Base-by-base conservation (phyloP, 2,888 invertebrate species). In the Xylophagus ater region DNA sequence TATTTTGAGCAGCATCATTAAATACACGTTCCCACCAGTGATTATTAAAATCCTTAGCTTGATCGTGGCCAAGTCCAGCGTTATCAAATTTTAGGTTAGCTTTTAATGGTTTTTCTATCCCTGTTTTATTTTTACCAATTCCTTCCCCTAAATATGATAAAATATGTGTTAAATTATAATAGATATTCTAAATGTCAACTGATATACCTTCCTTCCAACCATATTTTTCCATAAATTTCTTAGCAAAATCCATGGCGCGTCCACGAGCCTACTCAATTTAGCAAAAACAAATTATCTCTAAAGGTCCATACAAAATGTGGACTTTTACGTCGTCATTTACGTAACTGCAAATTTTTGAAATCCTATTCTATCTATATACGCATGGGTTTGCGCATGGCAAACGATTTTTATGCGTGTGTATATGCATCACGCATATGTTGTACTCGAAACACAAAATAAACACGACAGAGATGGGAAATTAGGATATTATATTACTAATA, bases 21-120 rank as follows among this genome's bases (percentile, higher is more conserved):
- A 78, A 89, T 7, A 81, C 67, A 8, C 75, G 71, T 46, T 81
- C 80, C 87, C 87, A 88, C 89, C 89, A 90, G 50, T 85, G 81
- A 48, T 81, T 78, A 1, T 79, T 81, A 53, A 81, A 85, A 51
- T 82, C 78, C 6, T 78, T 73, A 0, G 78, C 77, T 3, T 72
- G 67, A 56, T 84, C 77, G 49, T 83, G 81, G 0, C 90, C 92
- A 15, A 93, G 58, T 0, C 88, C 88, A 1, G 74, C 60, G 9
- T 70, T 79, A 53, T 90, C 85, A 43, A 83, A 78, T 59, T 90
- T 92, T 7, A 86, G 55, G 55, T 76, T 81, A 0, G 87, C 81
- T 58, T 81, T 86, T 2, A 92, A 53, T 1, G 90, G 76, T 46
- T 78, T 70, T 1, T 73, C 67, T 40, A 88, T 87, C 5, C 92